phyloP scores from a whole-genome alignment of 2,888 invertebrate genomes.

The Trypoxylon attenuatum region DNA sequence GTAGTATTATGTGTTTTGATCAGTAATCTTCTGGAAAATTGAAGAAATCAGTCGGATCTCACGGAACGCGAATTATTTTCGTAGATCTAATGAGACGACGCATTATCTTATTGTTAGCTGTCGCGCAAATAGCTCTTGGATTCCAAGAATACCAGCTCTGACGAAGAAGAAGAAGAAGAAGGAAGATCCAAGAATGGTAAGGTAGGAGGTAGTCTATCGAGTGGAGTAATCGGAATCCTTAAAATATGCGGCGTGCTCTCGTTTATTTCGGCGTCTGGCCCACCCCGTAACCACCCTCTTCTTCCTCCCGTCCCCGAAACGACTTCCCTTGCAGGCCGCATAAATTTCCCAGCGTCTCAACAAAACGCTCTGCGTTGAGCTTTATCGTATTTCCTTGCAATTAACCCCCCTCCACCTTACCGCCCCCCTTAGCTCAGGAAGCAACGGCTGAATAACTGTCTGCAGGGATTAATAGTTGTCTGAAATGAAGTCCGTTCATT shows the following conservation, averaged over 20 bases:
- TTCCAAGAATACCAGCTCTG: constrained; percentile 15
- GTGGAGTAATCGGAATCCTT: constrained; percentile 41
- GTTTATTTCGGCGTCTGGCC: constrained; percentile 21
- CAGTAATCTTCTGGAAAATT: too few relatives aligned
- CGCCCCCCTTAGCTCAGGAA: constrained; percentile 7
- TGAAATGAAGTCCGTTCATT: too few relatives aligned
- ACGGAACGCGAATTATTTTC: too few relatives aligned
- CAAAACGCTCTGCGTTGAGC: constrained; percentile 52
- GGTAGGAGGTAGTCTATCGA: neutral
- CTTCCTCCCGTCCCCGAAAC: constrained; percentile 13
- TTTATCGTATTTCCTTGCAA: constrained; percentile 67
- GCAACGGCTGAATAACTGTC: too few relatives aligned
- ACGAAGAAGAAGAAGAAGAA: too few relatives aligned
- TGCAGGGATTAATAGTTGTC: too few relatives aligned
- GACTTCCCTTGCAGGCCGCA: constrained; percentile 24
- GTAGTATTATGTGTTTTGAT: too few relatives aligned
- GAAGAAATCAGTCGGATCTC: too few relatives aligned
- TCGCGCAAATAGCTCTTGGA: constrained; percentile 1
- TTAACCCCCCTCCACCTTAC: constrained; percentile 55
- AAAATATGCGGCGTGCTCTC: constrained; percentile 27
- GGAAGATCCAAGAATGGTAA: too few relatives aligned
- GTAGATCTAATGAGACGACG: too few relatives aligned
- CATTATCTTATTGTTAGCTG: too few relatives aligned
- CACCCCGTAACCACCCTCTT: neutral
- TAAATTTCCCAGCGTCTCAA: constrained; percentile 55